Evolutionary conservation across 2,797 vertebrate species (phyloP).

Genomic region (Anomalospiza imberbis): DNA sequence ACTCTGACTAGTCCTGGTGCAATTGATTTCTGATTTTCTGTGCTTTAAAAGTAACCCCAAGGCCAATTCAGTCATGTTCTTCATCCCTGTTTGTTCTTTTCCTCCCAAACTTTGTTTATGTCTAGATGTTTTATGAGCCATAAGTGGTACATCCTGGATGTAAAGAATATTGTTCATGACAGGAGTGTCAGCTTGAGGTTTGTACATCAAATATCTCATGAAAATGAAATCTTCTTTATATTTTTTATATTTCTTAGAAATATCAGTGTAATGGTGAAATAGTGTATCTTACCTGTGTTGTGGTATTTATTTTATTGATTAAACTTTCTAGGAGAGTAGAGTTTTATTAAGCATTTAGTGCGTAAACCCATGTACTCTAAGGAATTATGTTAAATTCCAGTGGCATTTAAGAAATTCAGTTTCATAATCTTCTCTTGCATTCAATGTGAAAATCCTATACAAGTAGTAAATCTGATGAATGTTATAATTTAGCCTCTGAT

Average conservation of each 20-base stretch:
- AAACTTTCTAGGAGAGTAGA: neutral
- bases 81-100: neutral
- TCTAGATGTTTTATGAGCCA: neutral
- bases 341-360: neutral
- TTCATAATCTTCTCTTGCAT: neutral
- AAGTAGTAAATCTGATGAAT: neutral
- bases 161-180: neutral
- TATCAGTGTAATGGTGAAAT: neutral
- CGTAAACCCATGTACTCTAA: neutral
- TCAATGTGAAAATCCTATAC: neutral
- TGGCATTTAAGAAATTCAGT: neutral
- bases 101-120: neutral
- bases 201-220: neutral
- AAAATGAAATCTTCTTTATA: neutral
- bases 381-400: neutral
- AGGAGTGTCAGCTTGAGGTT: neutral
- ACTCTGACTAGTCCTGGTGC: neutral
- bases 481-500: neutral
- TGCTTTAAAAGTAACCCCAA: neutral
- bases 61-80: neutral
- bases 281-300: neutral
- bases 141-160: neutral
- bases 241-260: neutral
- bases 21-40: neutral
- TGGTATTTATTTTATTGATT: neutral